Percentiles rank a stretch among this genome's conserved stretches.
Conservation (phyloP, 2,113 vertebrate genomes). For the Sylvia atricapilla region DNA sequence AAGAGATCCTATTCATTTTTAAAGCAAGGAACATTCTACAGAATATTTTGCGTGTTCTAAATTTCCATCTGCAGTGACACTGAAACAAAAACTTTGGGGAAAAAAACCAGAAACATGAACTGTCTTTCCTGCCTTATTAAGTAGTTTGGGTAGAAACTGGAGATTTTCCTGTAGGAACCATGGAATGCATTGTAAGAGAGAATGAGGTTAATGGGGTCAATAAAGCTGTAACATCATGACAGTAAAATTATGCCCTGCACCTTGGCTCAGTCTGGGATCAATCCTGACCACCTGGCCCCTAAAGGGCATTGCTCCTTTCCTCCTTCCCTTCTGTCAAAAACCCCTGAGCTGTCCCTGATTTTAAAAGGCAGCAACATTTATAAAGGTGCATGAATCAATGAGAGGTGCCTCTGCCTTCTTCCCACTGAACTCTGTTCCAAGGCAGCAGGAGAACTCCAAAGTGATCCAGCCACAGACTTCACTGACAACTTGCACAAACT, state of each 20-base stretch:
- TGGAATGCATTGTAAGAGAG: neutral
- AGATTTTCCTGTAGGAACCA: neutral
- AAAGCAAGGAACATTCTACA: neutral
- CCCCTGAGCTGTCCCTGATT: neutral
- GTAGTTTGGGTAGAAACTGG: neutral
- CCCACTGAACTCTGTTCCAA: neutral
- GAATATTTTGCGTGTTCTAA: neutral
- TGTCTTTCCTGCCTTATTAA: neutral
- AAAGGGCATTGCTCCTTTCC: neutral
- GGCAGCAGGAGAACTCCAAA: neutral
- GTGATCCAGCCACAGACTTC: neutral
- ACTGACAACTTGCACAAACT: neutral
- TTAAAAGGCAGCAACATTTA: neutral
- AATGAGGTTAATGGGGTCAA: neutral
- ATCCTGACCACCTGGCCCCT: neutral
- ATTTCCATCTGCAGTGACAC: neutral
- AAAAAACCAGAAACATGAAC: neutral
- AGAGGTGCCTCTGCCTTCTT: neutral
- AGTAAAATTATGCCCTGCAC: neutral
- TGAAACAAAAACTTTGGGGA: neutral
- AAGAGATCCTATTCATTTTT: neutral
- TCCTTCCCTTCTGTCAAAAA: neutral
- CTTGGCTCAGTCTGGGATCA: neutral
- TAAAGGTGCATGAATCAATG: neutral
- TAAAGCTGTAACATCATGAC: neutral